A percentile compares a stretch with the other conserved stretches of the same genome.
Evolutionary conservation across 2,113 vertebrate genomes (phyloP).

Genomic region (Callaeas wilsoni): DNA sequence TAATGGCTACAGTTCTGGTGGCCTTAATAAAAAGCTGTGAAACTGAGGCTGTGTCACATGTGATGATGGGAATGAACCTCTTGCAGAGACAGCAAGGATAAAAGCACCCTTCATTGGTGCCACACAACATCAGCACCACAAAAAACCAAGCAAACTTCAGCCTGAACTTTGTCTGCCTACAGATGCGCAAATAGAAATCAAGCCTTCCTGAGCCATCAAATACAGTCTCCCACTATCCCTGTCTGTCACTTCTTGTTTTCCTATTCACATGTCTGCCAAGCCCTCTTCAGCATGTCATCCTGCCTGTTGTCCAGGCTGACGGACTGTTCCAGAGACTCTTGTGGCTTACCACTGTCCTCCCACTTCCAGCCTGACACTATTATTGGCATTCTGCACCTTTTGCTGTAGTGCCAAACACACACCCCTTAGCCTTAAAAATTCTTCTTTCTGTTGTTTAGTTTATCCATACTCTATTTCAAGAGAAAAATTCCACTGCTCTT

Average conservation of each 20-base stretch:
- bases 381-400: not conserved
- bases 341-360: not conserved
- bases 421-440: not conserved
- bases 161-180: not conserved
- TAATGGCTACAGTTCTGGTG: not conserved
- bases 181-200: not conserved
- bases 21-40: not conserved
- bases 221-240: not conserved
- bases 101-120: not conserved
- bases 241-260: not conserved
- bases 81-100: not conserved
- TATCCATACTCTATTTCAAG: not conserved
- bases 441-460: not conserved
- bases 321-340: not conserved
- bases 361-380: not conserved
- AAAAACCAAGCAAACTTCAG: not conserved
- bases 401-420: not conserved
- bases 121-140: not conserved
- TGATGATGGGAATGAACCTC: not conserved
- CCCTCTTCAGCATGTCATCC: rapidly evolving
- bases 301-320: not conserved
- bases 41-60: not conserved
- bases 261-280: not conserved
- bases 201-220: not conserved
- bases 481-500: not conserved